A percentile compares a stretch with the other conserved stretches of the same genome.
Evolutionary conservation across 2,797 vertebrate genomes (phyloP).

Genomic region (Thaleichthys pacificus): DNA sequence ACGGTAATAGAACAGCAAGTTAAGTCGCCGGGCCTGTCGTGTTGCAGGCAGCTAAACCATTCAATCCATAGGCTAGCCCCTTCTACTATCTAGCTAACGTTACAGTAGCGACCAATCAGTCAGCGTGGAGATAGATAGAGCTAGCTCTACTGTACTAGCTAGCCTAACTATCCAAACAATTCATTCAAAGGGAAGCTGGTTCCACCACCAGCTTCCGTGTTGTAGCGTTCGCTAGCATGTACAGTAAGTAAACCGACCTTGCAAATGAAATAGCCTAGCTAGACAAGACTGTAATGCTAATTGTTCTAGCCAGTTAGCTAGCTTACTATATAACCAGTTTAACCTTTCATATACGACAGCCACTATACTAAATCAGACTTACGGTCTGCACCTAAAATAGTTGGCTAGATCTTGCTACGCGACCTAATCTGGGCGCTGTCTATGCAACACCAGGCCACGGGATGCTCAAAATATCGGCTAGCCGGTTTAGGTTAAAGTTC

Average conservation of each 20-base stretch:
- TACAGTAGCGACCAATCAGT: background rate
- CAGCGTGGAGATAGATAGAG: background rate
- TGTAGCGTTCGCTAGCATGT: background rate
- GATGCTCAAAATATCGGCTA: conserved; percentile 35
- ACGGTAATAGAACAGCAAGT: background rate
- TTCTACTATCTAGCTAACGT: background rate
- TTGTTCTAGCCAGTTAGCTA: background rate
- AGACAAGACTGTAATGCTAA: conserved; percentile 12
- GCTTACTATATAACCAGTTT: background rate
- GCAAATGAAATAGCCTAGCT: conserved; percentile 51
- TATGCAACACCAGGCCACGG: conserved; percentile 17
- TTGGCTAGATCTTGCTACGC: background rate
- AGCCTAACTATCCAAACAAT: no score
- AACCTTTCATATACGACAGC: no score
- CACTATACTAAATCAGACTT: background rate
- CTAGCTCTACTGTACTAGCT: background rate
- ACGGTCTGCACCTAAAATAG: conserved; percentile 16
- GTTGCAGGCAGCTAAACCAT: background rate
- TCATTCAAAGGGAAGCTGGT: no score
- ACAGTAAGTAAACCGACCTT: conserved; percentile 56
- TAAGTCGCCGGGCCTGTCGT: background rate
- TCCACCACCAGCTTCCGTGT: background rate
- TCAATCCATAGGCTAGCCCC: background rate
- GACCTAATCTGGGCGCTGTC: conserved; percentile 39
- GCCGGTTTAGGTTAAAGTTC: conserved; percentile 29